Evolutionary conservation across 2,797 vertebrate genomes (phyloP).

Genomic region (Lacerta viridis): DNA sequence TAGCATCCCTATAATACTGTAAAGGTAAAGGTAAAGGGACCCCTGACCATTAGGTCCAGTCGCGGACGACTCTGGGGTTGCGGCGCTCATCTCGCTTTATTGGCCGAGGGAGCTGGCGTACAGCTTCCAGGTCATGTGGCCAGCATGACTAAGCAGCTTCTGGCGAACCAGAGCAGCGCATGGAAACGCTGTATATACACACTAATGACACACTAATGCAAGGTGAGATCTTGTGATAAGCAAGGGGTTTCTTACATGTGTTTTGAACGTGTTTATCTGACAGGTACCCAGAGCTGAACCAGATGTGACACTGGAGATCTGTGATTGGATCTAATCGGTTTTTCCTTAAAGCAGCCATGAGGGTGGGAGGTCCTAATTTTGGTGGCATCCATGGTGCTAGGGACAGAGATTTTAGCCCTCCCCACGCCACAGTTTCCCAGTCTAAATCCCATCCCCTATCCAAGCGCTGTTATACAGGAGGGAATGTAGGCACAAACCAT

Average conservation of each 20-base stretch:
- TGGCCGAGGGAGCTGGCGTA: too few species aligned
- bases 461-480: neutral
- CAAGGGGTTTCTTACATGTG: neutral
- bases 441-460: neutral
- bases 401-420: neutral
- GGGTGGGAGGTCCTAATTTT: neutral
- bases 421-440: neutral
- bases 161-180: too few species aligned
- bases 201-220: constrained; percentile 8
- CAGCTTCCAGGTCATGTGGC: too few species aligned
- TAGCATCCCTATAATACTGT: neutral
- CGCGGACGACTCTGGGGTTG: too few species aligned
- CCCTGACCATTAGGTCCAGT: too few species aligned
- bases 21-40: too few species aligned
- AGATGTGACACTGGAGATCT: neutral
- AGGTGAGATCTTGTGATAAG: neutral
- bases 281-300: neutral
- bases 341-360: neutral
- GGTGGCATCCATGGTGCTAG: neutral
- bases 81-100: too few species aligned
- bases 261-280: neutral
- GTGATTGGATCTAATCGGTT: neutral
- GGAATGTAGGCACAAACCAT: neutral
- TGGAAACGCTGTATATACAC: neutral
- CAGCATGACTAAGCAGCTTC: too few species aligned